Conservation (phyloP, 1,140 invertebrate species). For the Mya arenaria region DNA sequence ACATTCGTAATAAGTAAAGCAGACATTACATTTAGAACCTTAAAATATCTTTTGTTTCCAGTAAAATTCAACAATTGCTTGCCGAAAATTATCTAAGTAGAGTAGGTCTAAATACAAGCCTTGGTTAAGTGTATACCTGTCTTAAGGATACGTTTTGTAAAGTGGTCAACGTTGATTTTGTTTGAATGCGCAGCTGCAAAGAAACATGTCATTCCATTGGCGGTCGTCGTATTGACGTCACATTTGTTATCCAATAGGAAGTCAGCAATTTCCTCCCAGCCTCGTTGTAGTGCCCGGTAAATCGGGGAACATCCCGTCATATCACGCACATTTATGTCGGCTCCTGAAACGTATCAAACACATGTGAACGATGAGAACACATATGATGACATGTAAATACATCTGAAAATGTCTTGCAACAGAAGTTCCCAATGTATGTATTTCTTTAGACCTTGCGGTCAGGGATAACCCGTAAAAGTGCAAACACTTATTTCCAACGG, state of each 20-base stretch:
- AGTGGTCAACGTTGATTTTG: conserved; percentile 1
- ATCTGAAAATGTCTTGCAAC: too few species aligned
- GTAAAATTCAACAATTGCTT: background rate
- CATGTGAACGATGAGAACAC: too few species aligned
- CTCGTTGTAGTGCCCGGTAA: conserved; percentile 17
- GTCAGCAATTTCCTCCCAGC: conserved; percentile 28
- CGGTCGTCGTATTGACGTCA: conserved; percentile 41
- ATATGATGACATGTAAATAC: too few species aligned
- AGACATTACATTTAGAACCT: background rate
- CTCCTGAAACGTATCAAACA: conserved; percentile 2
- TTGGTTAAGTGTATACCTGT: background rate
- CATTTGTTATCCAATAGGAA: conserved; percentile 26
- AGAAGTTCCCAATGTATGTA: too few species aligned
- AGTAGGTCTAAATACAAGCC: background rate
- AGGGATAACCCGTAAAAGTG: too few species aligned
- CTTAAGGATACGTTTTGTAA: conserved; percentile 10
- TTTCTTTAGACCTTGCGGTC: too few species aligned
- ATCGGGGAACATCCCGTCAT: background rate
- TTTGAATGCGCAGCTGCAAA: conserved; percentile 33
- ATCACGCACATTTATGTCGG: conserved; percentile 28
- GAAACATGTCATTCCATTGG: conserved; percentile 47
- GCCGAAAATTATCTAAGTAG: background rate
- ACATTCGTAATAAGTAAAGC: background rate
- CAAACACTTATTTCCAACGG: too few species aligned
- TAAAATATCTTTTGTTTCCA: background rate